Conservation (phyloP, 2,797 vertebrate species). For the Limosa lapponica region DNA sequence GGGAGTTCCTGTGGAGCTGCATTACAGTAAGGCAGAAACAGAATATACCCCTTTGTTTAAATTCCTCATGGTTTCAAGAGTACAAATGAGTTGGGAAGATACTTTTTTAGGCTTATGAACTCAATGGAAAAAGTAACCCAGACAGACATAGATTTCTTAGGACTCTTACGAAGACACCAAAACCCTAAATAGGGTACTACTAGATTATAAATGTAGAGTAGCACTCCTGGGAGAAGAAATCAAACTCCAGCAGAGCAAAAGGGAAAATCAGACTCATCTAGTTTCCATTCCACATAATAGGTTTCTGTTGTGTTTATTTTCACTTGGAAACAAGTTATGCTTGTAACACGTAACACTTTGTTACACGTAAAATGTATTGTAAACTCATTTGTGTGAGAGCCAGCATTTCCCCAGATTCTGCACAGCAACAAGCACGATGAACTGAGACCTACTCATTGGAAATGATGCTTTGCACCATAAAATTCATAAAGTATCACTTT, state of each 20-base stretch:
- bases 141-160: background rate
- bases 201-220: background rate
- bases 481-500: background rate
- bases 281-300: background rate
- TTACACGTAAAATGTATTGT: background rate
- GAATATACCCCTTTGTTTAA: background rate
- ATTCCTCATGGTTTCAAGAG: background rate
- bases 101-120: background rate
- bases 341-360: background rate
- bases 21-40: background rate
- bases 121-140: background rate
- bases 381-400: background rate
- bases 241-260: background rate
- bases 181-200: background rate
- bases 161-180: background rate
- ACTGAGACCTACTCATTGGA: background rate
- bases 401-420: background rate
- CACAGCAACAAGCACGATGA: background rate
- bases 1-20: background rate
- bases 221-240: background rate
- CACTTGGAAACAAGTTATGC: background rate
- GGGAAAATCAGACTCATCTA: background rate
- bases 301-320: conserved; percentile 2
- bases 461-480: background rate
- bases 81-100: background rate